These are phyloP conservation scores for Sterna hirundo DNA, from an alignment of 2,113 vertebrate genomes.

Conservation along the genomic window DNA sequence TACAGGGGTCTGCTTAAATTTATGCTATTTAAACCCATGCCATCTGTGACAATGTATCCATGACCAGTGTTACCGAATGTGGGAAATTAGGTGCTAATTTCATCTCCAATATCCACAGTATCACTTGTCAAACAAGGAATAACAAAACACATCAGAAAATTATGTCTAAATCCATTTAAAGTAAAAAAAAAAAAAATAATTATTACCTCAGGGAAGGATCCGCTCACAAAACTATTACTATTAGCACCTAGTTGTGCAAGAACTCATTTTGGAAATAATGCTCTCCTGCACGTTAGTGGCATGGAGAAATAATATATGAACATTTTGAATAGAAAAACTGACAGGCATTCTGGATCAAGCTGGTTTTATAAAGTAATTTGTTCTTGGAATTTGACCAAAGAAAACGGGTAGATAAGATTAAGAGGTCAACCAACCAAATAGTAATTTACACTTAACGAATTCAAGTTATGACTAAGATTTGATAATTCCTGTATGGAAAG, in stretches of 20 bases:
- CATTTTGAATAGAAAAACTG: background rate
- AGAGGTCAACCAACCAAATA: background rate
- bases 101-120: background rate
- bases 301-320: background rate
- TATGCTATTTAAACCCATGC: background rate
- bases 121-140: background rate
- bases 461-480: background rate
- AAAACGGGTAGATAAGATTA: background rate
- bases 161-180: background rate
- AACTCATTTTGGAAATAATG: background rate
- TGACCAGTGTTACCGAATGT: background rate
- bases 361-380: background rate
- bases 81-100: background rate
- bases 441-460: background rate
- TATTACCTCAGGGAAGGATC: background rate
- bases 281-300: background rate
- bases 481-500: background rate
- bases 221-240: background rate
- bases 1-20: background rate
- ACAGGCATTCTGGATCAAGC: background rate
- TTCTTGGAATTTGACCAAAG: background rate
- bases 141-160: background rate
- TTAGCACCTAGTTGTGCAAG: background rate
- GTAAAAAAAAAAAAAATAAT: background rate
- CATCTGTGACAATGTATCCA: background rate